Evolutionary conservation across 1,140 invertebrate species (phyloP).

Genomic region (Cydia fagiglandana): DNA sequence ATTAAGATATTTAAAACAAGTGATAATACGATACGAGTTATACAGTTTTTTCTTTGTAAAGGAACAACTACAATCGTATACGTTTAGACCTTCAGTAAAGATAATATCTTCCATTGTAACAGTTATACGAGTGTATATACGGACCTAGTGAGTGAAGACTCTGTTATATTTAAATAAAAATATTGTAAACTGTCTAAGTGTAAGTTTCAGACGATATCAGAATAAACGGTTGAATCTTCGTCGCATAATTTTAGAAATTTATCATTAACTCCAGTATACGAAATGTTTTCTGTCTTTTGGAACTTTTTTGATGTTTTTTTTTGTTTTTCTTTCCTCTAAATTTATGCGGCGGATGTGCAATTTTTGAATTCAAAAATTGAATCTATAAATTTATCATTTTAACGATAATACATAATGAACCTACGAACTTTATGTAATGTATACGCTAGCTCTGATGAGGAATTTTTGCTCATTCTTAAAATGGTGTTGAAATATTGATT

Average conservation of each 20-base stretch:
- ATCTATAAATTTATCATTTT: slow-evolving; percentile 72
- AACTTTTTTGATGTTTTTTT: not conserved
- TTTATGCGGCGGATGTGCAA: slow-evolving; percentile 38
- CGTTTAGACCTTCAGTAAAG: slow-evolving; percentile 65
- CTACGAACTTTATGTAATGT: slow-evolving; percentile 74
- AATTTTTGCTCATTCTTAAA: slow-evolving; percentile 79
- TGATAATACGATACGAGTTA: slow-evolving; percentile 58
- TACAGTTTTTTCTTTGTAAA: slow-evolving; percentile 71
- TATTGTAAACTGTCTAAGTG: slow-evolving; percentile 72
- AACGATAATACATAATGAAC: slow-evolving; percentile 63
- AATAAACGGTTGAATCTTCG: slow-evolving; percentile 38
- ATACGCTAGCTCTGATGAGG: slow-evolving; percentile 80
- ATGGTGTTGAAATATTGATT: slow-evolving; percentile 79
- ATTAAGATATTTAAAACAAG: slow-evolving; percentile 67
- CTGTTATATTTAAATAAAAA: slow-evolving; percentile 75
- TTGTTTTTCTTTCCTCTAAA: slow-evolving; percentile 14
- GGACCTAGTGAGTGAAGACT: slow-evolving; percentile 71
- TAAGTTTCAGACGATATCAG: slow-evolving; percentile 70
- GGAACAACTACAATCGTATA: slow-evolving; percentile 74
- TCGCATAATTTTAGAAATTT: slow-evolving; percentile 34
- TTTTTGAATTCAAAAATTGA: slow-evolving; percentile 54
- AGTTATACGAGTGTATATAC: slow-evolving; percentile 78
- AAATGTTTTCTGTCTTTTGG: slow-evolving; percentile 16
- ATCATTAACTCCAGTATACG: slow-evolving; percentile 29
- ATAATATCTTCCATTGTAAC: slow-evolving; percentile 73